phyloP scores from a whole-genome alignment of 2,113 vertebrate genomes.

The Xerus inauris region DNA sequence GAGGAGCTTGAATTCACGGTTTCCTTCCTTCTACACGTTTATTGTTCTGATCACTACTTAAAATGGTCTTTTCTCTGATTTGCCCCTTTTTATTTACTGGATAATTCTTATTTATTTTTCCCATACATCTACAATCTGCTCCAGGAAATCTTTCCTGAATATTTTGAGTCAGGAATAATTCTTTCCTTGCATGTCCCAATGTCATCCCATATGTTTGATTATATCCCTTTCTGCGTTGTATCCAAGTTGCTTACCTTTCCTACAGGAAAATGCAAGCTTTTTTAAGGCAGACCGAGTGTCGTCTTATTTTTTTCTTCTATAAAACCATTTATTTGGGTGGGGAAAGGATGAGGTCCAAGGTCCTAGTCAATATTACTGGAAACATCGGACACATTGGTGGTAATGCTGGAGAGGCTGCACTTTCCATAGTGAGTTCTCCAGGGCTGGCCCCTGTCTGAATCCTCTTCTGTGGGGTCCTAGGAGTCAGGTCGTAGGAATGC shows the following conservation, averaged over 20 bases:
- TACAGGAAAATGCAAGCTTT: background rate
- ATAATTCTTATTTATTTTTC: background rate
- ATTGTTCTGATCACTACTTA: background rate
- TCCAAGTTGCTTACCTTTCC: background rate
- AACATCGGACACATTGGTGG: constrained; percentile 88
- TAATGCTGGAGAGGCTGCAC: constrained; percentile 95
- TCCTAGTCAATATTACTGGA: constrained; percentile 89
- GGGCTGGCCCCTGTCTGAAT: constrained; percentile 90
- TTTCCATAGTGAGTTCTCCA: constrained; percentile 97
- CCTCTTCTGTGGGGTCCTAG: constrained; percentile 90
- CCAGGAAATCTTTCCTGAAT: background rate
- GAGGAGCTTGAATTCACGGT: background rate
- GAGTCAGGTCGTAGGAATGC: constrained; percentile 91
- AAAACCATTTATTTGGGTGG: background rate
- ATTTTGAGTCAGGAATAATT: background rate
- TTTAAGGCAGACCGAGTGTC: background rate
- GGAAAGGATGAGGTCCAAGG: constrained; percentile 71
- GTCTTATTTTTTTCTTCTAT: background rate
- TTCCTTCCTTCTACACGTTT: background rate
- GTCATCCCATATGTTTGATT: background rate
- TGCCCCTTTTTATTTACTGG: background rate
- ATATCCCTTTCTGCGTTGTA: background rate
- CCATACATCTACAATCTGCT: background rate
- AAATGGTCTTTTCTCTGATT: background rate
- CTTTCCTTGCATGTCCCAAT: background rate